Conservation (phyloP, 1,140 invertebrate genomes). For the Drosophila baimaii region DNA sequence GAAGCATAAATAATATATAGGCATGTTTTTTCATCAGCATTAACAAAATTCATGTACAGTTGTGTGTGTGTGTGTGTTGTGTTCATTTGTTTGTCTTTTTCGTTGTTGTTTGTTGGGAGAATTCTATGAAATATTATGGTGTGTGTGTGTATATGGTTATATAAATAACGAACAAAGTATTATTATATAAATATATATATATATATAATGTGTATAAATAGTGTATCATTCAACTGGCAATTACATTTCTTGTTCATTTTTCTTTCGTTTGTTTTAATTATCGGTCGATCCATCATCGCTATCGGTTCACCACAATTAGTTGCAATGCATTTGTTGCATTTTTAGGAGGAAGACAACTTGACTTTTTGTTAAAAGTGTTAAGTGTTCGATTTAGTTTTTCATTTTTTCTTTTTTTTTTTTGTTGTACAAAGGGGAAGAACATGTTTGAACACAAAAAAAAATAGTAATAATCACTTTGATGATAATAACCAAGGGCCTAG, state of each 20-base stretch:
- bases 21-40: conserved; percentile 65
- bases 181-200: conserved; percentile 16
- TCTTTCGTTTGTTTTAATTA: conserved; percentile 24
- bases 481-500: conserved; percentile 51
- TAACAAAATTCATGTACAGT: conserved; percentile 77
- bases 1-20: conserved; percentile 67
- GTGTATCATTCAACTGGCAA: conserved; percentile 66
- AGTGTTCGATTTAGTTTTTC: conserved; percentile 14
- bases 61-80: conserved; percentile 37
- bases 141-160: conserved; percentile 44
- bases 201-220: conserved; percentile 35
- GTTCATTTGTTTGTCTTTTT: conserved; percentile 66
- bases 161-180: conserved; percentile 55
- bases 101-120: conserved; percentile 47
- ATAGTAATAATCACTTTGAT: conserved; percentile 24
- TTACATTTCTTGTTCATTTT: conserved; percentile 42
- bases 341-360: conserved; percentile 55
- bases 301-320: conserved; percentile 17
- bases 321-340: conserved; percentile 27
- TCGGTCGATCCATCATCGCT: conserved; percentile 28
- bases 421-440: conserved; percentile 71
- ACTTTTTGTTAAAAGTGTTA: conserved; percentile 19
- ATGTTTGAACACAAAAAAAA: conserved; percentile 23
- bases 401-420: conserved; percentile 26
- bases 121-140: conserved; percentile 50